Base-by-base conservation (phyloP, 2,797 vertebrate genomes). In the Halcyon smyrnensis region DNA sequence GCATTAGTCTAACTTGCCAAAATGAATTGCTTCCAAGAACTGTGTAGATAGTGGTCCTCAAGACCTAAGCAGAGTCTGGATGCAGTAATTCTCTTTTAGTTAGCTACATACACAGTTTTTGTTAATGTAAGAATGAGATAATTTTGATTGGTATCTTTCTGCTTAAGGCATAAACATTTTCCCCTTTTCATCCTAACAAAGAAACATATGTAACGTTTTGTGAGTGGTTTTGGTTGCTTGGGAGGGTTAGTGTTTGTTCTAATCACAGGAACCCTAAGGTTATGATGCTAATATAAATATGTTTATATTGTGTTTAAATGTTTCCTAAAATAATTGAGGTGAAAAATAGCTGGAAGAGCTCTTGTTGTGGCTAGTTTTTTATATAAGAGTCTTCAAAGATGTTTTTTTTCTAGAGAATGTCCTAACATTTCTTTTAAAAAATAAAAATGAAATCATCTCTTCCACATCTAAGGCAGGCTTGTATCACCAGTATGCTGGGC, bases 281-380 rank as follows among this genome's bases (percentile, higher is more conserved):
- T 83, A 25, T 60, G 43, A 45, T 87, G 57, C 48, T 92, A 57
- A 41, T 53, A 51, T 34, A 79, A 50, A 84, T 84, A 70, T n/a
- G 11, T 82, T 69, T 62, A 46, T 57, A 15, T 67, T 51, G 59
- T 70, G 53, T 63, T 91, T 54, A 82, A 81, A 62, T 82, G 46
- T 51, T 75, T 24, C 68, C 41, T 45, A 75, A 65, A 79, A 89
- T 45, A 87, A 75, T 15, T 54, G 23, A 83, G 48, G 41, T 84
- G 71, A 60, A 80, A 90, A 90, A 37, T 43, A 87, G 39, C 46
- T 90, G 64, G 65, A 9, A 60, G 67, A 77, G n/a, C 45, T 70
- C 24, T 74, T 89, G 9, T 73, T 77, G 39, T 70, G 56, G 39
- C 14, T 23, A 45, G 54, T 20, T 30, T 71, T 56, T 11, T 41